These are phyloP conservation scores for Lepilemur septentrionalis DNA, from an alignment of 2,797 vertebrate genomes.

Conservation along the genomic window DNA sequence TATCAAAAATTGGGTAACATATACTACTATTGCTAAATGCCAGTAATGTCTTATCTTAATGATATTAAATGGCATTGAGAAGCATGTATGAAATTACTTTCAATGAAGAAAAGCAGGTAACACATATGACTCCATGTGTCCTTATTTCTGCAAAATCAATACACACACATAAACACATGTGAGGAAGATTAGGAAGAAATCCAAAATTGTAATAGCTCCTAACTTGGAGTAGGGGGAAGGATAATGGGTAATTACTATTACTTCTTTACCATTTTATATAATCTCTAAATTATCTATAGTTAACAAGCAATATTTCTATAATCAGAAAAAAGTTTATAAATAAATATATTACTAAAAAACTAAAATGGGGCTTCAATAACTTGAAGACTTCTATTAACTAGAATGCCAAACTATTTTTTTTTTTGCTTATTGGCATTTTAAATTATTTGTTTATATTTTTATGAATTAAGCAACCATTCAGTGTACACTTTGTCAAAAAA, in stretches of 20 bases:
- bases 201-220: background rate
- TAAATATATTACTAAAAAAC: background rate
- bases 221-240: background rate
- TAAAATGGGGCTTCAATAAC: background rate
- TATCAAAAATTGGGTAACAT: background rate
- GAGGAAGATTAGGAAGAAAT: background rate
- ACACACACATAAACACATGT: background rate
- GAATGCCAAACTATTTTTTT: background rate
- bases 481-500: background rate
- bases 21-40: background rate
- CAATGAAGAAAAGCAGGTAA: background rate
- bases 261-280: background rate
- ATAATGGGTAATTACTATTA: background rate
- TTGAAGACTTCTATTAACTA: background rate
- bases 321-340: background rate
- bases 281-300: background rate
- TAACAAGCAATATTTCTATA: background rate
- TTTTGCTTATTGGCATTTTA: background rate
- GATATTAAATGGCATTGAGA: background rate
- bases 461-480: background rate
- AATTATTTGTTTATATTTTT: background rate
- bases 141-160: background rate
- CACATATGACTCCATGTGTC: background rate
- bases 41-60: background rate
- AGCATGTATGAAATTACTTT: background rate